phyloP scores from a whole-genome alignment of 1,140 invertebrate genomes.

The Pogonognathellus flavescens region DNA sequence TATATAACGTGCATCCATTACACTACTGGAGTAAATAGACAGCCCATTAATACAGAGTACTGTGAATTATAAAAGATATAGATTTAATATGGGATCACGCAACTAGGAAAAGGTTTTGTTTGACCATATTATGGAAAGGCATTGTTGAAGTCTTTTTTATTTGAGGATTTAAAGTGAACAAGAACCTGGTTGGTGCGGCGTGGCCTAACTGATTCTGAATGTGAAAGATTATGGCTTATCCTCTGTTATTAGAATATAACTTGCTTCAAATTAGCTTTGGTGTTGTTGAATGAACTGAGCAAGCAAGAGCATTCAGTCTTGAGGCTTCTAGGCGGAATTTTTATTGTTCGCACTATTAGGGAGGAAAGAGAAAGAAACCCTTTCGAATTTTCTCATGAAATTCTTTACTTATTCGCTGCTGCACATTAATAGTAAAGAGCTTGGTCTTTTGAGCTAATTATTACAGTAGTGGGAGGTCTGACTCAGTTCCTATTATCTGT shows the following conservation, averaged over 20 bases:
- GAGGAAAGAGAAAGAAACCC: conserved; percentile 14
- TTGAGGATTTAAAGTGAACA: not conserved
- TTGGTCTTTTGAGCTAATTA: not conserved
- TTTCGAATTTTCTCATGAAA: conserved; percentile 16
- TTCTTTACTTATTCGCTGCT: not conserved
- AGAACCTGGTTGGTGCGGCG: not conserved
- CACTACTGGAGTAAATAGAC: not conserved
- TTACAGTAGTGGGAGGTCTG: not conserved
- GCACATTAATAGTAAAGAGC: conserved; percentile 10
- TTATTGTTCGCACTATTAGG: not conserved
- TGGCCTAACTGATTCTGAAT: not conserved
- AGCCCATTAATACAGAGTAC: not conserved
- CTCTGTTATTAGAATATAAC: not conserved
- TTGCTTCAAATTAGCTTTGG: conserved; percentile 28
- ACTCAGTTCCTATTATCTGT: not conserved
- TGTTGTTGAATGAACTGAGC: conserved; percentile 1
- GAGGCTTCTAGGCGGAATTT: not conserved
- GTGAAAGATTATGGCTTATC: not conserved
- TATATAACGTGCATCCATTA: not conserved
- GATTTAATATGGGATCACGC: not conserved
- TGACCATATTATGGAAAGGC: not conserved
- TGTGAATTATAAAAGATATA: not conserved
- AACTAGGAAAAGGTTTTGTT: conserved; percentile 10
- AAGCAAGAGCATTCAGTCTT: not conserved
- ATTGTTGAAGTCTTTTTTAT: not conserved